Evolutionary conservation across 2,113 vertebrate genomes (phyloP).

Genomic region (Heteronetta atricapilla): DNA sequence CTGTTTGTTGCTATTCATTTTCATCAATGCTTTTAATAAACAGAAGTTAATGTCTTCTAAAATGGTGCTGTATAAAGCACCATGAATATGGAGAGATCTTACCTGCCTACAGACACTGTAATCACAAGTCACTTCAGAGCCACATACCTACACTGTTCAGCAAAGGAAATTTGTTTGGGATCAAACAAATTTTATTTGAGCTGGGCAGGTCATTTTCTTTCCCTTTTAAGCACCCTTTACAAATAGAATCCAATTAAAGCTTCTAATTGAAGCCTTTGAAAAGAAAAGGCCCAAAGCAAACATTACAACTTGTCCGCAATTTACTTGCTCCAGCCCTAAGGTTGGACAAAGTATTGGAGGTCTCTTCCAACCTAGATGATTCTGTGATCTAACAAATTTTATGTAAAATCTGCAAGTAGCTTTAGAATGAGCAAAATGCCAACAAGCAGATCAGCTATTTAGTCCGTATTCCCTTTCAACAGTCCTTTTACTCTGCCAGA

Average conservation of each 20-base stretch:
- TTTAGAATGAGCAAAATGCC: background rate
- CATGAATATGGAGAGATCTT: background rate
- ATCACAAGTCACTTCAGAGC: background rate
- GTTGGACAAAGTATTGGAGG: background rate
- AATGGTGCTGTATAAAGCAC: background rate
- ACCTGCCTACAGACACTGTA: background rate
- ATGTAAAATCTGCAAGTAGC: background rate
- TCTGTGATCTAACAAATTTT: background rate
- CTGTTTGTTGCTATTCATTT: background rate
- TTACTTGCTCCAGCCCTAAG: background rate
- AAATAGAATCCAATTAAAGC: background rate
- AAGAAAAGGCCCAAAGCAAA: background rate
- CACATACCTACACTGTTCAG: background rate
- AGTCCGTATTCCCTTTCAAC: background rate
- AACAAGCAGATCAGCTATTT: background rate
- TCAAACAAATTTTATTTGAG: background rate
- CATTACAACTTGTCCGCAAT: background rate
- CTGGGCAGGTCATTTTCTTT: background rate
- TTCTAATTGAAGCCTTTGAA: background rate
- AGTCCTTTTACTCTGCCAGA: background rate
- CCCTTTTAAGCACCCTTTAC: background rate
- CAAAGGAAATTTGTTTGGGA: background rate
- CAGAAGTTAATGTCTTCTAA: background rate
- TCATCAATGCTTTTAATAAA: background rate
- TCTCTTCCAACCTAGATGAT: no score